Evolutionary conservation across 2,113 vertebrate genomes (phyloP).

Genomic region (Oxyura jamaicensis): DNA sequence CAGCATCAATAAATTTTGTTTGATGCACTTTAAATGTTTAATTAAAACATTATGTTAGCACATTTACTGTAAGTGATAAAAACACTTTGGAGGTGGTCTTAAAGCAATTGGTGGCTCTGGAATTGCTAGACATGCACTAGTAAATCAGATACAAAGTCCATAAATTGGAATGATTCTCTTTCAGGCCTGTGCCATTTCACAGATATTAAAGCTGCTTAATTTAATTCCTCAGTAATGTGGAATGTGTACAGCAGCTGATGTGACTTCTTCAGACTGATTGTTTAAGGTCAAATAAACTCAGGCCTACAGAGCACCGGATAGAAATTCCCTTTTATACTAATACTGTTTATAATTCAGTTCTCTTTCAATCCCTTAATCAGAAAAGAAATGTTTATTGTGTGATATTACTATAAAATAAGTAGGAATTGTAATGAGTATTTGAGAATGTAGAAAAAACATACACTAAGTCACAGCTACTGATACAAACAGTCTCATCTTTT

Average conservation of each 20-base stretch:
- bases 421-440: slow-evolving; percentile 41
- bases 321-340: slow-evolving; percentile 49
- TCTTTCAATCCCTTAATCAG: slow-evolving; percentile 15
- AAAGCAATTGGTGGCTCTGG: slow-evolving; percentile 50
- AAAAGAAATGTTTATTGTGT: slow-evolving; percentile 29
- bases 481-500: slow-evolving; percentile 6
- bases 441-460: slow-evolving; percentile 12
- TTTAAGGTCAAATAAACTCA: slow-evolving; percentile 53
- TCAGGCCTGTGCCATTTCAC: slow-evolving; percentile 40
- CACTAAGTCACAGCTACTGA: slow-evolving; percentile 24
- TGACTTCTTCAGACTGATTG: slow-evolving; percentile 55
- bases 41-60: slow-evolving; percentile 74
- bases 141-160: slow-evolving; percentile 64
- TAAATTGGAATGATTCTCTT: slow-evolving; percentile 50
- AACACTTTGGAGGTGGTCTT: slow-evolving; percentile 63
- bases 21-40: slow-evolving; percentile 74
- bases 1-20: slow-evolving; percentile 71
- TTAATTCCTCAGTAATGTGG: slow-evolving; percentile 45
- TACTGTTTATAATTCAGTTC: slow-evolving; percentile 35
- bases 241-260: slow-evolving; percentile 60
- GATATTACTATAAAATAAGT: slow-evolving; percentile 7
- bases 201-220: slow-evolving; percentile 59
- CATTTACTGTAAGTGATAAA: slow-evolving; percentile 72
- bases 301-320: neutral
- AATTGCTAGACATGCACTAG: slow-evolving; percentile 35